Evolutionary conservation across 1,140 invertebrate genomes (phyloP), one percentile per base, ranked within the genome.

Genomic region (Prorops nasuta): DNA sequence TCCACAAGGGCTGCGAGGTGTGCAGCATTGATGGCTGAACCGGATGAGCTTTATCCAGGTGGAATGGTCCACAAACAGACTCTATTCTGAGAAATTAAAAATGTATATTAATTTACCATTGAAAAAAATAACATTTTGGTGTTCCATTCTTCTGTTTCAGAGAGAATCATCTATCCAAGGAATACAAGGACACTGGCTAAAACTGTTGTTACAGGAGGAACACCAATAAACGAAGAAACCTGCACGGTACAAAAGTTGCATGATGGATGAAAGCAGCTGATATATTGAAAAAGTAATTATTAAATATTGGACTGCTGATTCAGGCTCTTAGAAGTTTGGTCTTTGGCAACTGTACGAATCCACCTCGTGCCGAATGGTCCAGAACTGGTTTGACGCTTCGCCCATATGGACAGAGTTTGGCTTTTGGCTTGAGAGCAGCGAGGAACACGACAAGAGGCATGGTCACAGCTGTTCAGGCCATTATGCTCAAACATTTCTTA

Each of bases 401-500:
- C 40, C 77, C 83, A 2, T 67, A 82, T 0, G 80, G 81, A 3
- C 82, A 82, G 35, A 74, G 76, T 9, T 56, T 84, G 21, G 80
- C 74, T 1, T 87, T 83, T 49, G 83, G 83, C 10, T 56, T 87
- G 10, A 76, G 78, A 46, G 78, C 81, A n/a, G 78, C 81, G 0
- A 76, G 82, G 44, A 86, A 86, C 51, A 82, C 83, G 0, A 83
- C 85, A 1, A 76, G 84, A 51, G 84, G 85, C 0, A 66, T 89
- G 12, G 69, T 87, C 7, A 80, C 86, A 0, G 84, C 80, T 7
- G 75, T 89, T 0, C 86, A 88, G 58, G 86, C 85, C 3, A 79
- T 83, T 42, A 80, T 89, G 64, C 47, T 84, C 14, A 88, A 88
- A 59, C 81, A 85, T 63, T 74, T 88, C 37, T 71, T 89, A n/a